Base-by-base conservation (phyloP, 2,888 invertebrate genomes). In the Pristionchus maxplancki region DNA sequence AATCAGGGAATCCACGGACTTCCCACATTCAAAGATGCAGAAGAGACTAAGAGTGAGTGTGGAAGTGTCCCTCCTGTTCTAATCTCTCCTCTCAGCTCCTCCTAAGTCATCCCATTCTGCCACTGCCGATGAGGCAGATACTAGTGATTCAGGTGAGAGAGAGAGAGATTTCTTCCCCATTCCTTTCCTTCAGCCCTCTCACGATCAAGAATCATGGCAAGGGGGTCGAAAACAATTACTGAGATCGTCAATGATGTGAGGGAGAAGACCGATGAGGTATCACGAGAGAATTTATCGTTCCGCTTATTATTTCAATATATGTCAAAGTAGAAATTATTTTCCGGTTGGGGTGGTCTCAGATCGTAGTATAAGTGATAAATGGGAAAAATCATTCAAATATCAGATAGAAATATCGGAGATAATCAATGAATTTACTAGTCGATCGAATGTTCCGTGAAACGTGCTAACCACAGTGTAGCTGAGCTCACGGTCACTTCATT, bases 251-350 rank as follows among this genome's bases (percentile, higher is more conserved):
- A 31, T 8, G 74, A 74, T 24, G 31, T 40, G 11, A 74, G 37
- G 17, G 74, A 74, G 74, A 74, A 74, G 24, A 74, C 74, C 8
- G 74, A 74, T 20, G 74, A 74, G 74, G 74, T 40, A n/a, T n/a
- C n/a, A n/a, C n/a, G 0, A 64, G 28, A 1, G 11, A 28, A 28
- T 28, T 37, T 67, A 31, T 17, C 4, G 5, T 74, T 8, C 34
- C 31, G 0, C 6, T 71, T 71, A 31, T 11, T 34, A 20, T 71
- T n/a, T n/a, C n/a, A n/a, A n/a, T n/a, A n/a, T n/a, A n/a, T n/a
- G n/a, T n/a, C n/a, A n/a, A n/a, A n/a, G n/a, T n/a, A n/a, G n/a
- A n/a, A n/a, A n/a, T n/a, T n/a, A n/a, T n/a, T n/a, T n/a, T n/a
- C n/a, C n/a, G n/a, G n/a, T n/a, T n/a, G n/a, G n/a, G n/a, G n/a